Evolutionary conservation across 2,113 vertebrate genomes (phyloP).

Genomic region (human (Homo sapiens)): GRCh38 chr2:184476001-184476500

Average conservation of each 20-base stretch:
- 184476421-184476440: conserved; percentile 91
- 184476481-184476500: not conserved
- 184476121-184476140: not conserved
- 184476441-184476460: conserved; percentile 89
- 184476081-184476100: not conserved
- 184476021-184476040: not conserved
- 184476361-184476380: conserved; percentile 85
- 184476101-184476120: not conserved
- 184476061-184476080: not conserved
- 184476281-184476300: conserved; percentile 81
- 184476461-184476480: conserved; percentile 52
- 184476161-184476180: conserved; percentile 95
- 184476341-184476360: conserved; percentile 84
- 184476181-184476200: conserved; percentile 94
- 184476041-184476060: not conserved
- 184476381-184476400: conserved; percentile 80
- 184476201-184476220: conserved; percentile 89
- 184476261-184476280: conserved; percentile 74
- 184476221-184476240: conserved; percentile 45
- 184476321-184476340: conserved; percentile 76
- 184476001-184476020: not conserved
- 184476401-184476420: conserved; percentile 84
- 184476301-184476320: conserved; percentile 82
- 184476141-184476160: conserved; percentile 86
- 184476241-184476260: conserved; percentile 79